phyloP scores from a whole-genome alignment of 2,113 vertebrate species.

The Tiliqua scincoides region DNA sequence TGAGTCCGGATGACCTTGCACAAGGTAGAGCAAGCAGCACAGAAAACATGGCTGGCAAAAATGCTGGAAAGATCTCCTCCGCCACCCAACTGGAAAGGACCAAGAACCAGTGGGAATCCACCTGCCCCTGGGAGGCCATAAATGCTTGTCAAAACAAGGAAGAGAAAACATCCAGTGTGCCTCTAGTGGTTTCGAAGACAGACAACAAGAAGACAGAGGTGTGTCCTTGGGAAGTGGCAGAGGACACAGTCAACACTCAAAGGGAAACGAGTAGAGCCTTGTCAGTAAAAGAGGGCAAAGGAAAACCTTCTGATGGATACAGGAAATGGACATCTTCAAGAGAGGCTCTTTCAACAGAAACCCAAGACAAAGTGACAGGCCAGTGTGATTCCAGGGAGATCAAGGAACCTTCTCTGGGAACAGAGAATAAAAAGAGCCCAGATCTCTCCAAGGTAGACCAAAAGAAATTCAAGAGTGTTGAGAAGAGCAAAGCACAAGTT shows the following conservation, averaged over 20 bases:
- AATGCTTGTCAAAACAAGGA: background rate
- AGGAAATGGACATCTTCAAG: background rate
- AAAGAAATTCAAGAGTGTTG: background rate
- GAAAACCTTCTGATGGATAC: background rate
- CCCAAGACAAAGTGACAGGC: background rate
- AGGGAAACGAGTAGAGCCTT: conserved; percentile 58
- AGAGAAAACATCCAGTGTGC: rapidly evolving
- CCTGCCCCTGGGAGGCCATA: background rate
- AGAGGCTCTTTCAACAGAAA: background rate
- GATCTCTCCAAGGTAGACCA: background rate
- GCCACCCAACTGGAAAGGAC: conserved; percentile 50
- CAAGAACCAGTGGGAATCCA: conserved; percentile 37
- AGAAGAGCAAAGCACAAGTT: conserved; percentile 29
- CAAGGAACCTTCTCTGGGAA: background rate
- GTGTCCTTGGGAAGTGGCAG: conserved; percentile 46
- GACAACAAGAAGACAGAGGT: conserved; percentile 29
- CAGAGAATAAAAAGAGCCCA: background rate
- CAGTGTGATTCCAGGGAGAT: background rate
- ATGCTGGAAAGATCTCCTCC: background rate
- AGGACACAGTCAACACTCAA: background rate
- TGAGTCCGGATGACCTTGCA: background rate
- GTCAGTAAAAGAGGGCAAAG: background rate
- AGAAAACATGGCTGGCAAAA: conserved; percentile 14
- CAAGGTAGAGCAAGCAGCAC: background rate
- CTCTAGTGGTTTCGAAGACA: background rate